Evolutionary conservation across 2,113 vertebrate species (phyloP).

Genomic region (Podarcis cretensis): DNA sequence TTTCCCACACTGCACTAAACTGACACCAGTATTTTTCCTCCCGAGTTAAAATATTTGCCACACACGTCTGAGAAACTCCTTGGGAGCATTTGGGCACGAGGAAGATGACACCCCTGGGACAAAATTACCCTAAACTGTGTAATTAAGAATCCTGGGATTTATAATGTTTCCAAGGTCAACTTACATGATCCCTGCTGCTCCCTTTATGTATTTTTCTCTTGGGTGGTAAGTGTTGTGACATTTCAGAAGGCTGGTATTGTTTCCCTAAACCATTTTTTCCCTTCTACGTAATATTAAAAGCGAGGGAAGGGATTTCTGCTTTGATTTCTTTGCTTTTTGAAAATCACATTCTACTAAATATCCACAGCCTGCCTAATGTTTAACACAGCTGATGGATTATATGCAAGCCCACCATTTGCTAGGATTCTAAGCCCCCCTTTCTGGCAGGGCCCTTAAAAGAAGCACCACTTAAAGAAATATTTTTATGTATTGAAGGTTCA

Average conservation of each 20-base stretch:
- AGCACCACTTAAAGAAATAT: background rate
- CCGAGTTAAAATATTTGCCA: background rate
- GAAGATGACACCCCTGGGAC: background rate
- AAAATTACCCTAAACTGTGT: slow-evolving; percentile 9
- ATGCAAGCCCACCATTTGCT: background rate
- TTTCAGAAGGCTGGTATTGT: background rate
- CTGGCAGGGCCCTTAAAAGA: background rate
- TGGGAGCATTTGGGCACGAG: slow-evolving; percentile 4
- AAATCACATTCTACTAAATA: background rate
- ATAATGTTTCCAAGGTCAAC: background rate
- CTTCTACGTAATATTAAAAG: background rate
- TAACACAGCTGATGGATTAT: background rate
- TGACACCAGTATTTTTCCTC: background rate
- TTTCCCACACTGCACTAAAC: slow-evolving; percentile 1
- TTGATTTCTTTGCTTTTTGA: background rate
- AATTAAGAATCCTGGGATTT: slow-evolving; percentile 21
- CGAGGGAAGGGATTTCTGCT: background rate
- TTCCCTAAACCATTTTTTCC: background rate
- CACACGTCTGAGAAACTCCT: background rate
- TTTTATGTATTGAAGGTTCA: background rate
- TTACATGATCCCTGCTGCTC: background rate
- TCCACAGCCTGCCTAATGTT: background rate
- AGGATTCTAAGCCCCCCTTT: background rate
- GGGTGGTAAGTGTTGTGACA: background rate
- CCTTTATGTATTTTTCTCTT: background rate